Base-by-base conservation (phyloP, 2,797 vertebrate genomes). In the Oophaga sylvatica region DNA sequence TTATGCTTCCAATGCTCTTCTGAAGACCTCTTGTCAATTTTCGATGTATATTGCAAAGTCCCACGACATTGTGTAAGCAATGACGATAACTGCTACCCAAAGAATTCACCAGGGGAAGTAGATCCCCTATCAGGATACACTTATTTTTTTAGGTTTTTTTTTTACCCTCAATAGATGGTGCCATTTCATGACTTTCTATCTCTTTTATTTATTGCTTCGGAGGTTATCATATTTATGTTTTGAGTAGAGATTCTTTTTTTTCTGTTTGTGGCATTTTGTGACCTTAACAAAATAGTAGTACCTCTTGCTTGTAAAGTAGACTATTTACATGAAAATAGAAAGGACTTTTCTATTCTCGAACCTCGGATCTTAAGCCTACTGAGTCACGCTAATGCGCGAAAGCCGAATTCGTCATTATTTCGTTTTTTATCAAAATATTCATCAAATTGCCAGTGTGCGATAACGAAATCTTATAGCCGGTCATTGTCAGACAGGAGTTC, bases 251-350 rank as follows among this genome's bases (percentile, higher is more conserved):
- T 53, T 10, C 41, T 80, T 87, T 75, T 26, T 81, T 71, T 17
- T 6, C 20, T 53, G 48, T 87, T 67, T 9, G 3, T 45, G 31
- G 57, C 67, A n/a, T 81, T 67, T 53, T 60, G 57, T 56, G 78
- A 80, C 31, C 78, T 75, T 62, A 81, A 81, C 56, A 48, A 87
- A 48, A 31, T 29, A 19, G 22, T 26, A 15, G 56, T 6, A 20
- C 67, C 65, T 81, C 35, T 57, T 15, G 68, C 68, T 82, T 67
- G 70, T 56, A 26, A 75, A 71, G 56, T 3, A 48, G 60, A 86
- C 77, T 48, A 81, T 80, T 86, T 13, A 68, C 85, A 80, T 71
- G 53, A 17, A 80, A 86, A 83, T 73, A 73, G 81, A 20, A 57
- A 1, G 17, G 53, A 57, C 12, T 56, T 17, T 9, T 60, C 77